Base-by-base conservation (phyloP, 1,140 invertebrate genomes). In the Anastrepha obliqua region DNA sequence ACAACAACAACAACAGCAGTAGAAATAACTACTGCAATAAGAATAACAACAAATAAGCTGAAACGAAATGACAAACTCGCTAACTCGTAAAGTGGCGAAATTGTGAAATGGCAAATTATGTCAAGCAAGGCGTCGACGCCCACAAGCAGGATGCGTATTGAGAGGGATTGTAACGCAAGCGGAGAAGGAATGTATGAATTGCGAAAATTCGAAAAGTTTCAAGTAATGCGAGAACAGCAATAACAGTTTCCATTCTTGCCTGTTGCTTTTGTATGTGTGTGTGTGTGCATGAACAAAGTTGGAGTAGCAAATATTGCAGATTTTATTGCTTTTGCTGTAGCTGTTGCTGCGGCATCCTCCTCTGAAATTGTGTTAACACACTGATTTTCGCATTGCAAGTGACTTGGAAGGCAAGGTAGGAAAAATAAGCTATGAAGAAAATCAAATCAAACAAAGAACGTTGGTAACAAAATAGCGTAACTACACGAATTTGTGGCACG, bases 11-110 rank as follows among this genome's bases (percentile, higher is more conserved):
- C 70, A 74, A 9, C 13, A 74, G 7, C 13, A 74, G 7, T 29
- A 47, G 13, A 15, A 42, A 17, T 39, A 74, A 6, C 42, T n/a
- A 29, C 47, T 47, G 47, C 74, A 20, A 20, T 42, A 42, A 9
- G 42, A 74, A 20, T 20, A 13, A 17, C 17, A 51, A 81, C 6
- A 8, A 81, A 8, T 58, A 55, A 81, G 44, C 39, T 47, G 42
- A 44, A 44, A 17, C 15, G 42, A 20, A 81, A 55, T 81, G 74
- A 51, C 74, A 81, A 81, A 81, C 17, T 55, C 74, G 51, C 74
- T 55, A 81, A 81, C 47, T 55, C 20, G 47, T 81, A 81, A 81
- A 81, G 51, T 81, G 74, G n/a, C 47, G 47, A 81, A 81, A 55
- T 44, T 74, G 67, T 39, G 3, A 39, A 67, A 67, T 67, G 64